A percentile compares a stretch with the other conserved stretches of the same genome.
Conservation (phyloP, 2,888 invertebrate species). For the Schrankia costaestrigalis region DNA sequence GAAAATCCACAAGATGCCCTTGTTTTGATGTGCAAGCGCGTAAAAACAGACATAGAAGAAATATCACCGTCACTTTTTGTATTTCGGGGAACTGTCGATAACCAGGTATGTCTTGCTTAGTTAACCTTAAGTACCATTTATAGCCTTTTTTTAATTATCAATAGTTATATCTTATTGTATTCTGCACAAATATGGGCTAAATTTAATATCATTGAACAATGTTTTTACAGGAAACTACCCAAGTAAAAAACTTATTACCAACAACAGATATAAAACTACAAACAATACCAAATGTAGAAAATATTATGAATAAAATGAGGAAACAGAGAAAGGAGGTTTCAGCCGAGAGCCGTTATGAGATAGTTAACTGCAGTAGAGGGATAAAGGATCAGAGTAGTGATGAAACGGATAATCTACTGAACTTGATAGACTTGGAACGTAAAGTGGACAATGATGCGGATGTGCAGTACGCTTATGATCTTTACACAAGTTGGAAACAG, state of each 20-base stretch:
- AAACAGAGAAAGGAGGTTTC: conserved; percentile 59
- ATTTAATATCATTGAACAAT: not conserved
- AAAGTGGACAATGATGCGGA: conserved; percentile 42
- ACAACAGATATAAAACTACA: conserved; percentile 52
- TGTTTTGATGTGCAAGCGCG: conserved; percentile 85
- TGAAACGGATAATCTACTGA: conserved; percentile 36
- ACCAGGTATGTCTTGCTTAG: no score
- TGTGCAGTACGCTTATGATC: conserved; percentile 64
- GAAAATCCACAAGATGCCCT: conserved; percentile 87
- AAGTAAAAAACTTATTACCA: conserved; percentile 55
- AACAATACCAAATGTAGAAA: conserved; percentile 48
- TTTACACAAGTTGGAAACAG: conserved; percentile 61
- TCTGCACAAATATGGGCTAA: not conserved
- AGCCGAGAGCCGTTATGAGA: conserved; percentile 59
- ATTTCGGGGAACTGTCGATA: conserved; percentile 86
- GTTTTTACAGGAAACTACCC: conserved; percentile 53
- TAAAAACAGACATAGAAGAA: conserved; percentile 78
- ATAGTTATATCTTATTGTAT: not conserved
- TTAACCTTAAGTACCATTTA: not conserved
- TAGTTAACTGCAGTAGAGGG: conserved; percentile 66
- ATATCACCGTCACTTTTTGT: conserved; percentile 83
- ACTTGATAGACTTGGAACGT: conserved; percentile 61
- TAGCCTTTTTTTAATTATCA: not conserved
- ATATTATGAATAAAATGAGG: conserved; percentile 64
- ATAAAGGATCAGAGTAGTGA: conserved; percentile 40